A percentile compares a stretch with the other conserved stretches of the same genome.
phyloP scores from a whole-genome alignment of 2,797 vertebrate species.

The Pogoniulus pusillus region DNA sequence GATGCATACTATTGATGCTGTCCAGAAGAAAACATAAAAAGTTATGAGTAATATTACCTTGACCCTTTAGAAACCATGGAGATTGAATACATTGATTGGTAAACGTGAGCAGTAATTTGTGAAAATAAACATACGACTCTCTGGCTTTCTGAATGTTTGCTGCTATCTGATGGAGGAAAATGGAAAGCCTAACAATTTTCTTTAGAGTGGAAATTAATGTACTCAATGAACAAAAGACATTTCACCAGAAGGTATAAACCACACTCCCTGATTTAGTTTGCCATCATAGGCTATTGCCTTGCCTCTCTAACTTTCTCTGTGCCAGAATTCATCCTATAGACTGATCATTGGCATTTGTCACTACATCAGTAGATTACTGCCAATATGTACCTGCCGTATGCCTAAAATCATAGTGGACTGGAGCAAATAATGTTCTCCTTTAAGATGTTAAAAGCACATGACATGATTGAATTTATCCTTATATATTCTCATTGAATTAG shows the following conservation, averaged over 20 bases:
- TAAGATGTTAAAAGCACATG: background rate
- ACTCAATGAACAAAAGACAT: background rate
- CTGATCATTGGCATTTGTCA: rapidly evolving
- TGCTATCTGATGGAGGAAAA: background rate
- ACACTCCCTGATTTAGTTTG: background rate
- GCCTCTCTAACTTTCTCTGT: background rate
- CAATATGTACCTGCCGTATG: background rate
- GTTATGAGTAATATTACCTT: background rate
- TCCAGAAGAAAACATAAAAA: background rate
- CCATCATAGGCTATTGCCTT: background rate
- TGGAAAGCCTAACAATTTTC: background rate
- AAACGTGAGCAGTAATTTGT: background rate
- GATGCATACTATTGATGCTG: background rate
- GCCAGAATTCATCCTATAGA: background rate
- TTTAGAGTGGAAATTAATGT: background rate
- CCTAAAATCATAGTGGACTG: background rate
- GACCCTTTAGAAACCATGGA: background rate
- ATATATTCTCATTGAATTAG: background rate
- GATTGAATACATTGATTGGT: background rate
- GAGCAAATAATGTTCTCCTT: background rate
- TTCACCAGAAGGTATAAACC: background rate
- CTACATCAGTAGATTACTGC: background rate
- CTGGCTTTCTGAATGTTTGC: background rate
- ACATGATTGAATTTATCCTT: background rate
- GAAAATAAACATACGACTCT: background rate